phyloP scores from a whole-genome alignment of 30 jellyfish, hydroid and myxozoan genomes.

The Hydractinia echinata region DNA sequence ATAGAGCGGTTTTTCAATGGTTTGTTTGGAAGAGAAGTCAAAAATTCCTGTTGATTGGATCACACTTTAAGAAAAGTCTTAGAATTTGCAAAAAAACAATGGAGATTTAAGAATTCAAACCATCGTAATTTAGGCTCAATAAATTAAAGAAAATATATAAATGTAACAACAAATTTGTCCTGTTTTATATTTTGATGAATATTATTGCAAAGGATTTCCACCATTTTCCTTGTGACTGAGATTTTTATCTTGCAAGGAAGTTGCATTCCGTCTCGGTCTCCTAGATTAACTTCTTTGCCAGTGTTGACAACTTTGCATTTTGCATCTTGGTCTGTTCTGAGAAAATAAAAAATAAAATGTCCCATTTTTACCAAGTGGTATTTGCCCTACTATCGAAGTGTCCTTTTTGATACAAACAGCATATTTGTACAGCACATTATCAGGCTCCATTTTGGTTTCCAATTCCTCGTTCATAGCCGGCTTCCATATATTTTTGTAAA shows the following conservation, averaged over 20 bases:
- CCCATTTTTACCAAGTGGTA: too few species aligned
- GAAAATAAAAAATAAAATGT: background rate
- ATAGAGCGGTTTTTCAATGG: too few species aligned
- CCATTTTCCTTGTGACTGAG: background rate
- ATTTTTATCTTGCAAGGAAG: background rate
- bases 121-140: background rate
- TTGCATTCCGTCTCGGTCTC: background rate
- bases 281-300: background rate
- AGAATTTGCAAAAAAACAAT: background rate
- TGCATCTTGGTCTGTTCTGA: background rate
- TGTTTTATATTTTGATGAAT: too few species aligned
- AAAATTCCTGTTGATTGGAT: background rate
- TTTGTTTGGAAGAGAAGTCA: conserved; percentile 10
- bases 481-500: too few species aligned
- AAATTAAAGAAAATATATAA: too few species aligned
- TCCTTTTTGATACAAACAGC: too few species aligned
- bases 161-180: background rate
- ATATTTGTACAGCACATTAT: too few species aligned
- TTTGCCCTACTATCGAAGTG: too few species aligned
- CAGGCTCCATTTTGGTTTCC: too few species aligned
- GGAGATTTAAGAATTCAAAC: background rate
- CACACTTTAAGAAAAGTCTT: background rate
- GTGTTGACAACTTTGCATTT: background rate
- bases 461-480: too few species aligned
- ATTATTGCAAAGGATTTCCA: background rate